phyloP scores from a whole-genome alignment of 2,888 invertebrate species.

The Lasius platythorax region DNA sequence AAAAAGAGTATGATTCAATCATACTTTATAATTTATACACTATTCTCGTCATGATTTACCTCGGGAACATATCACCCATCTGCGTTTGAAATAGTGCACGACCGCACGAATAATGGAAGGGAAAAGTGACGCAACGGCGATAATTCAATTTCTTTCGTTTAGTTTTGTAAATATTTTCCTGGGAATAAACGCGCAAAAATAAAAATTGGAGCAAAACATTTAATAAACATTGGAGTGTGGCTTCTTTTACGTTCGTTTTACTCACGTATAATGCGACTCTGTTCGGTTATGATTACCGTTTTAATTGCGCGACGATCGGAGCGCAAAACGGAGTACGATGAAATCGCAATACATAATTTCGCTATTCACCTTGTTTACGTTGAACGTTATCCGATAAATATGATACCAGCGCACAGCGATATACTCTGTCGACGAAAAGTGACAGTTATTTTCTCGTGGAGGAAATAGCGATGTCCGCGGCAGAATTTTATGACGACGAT shows the following conservation, averaged over 20 bases:
- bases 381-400: slow-evolving; percentile 24
- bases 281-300: slow-evolving; percentile 19
- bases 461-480: slow-evolving; percentile 60
- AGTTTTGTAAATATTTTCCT: slow-evolving; percentile 35
- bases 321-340: slow-evolving; percentile 10
- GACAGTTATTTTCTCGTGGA: slow-evolving; percentile 27
- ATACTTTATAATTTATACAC: slow-evolving; percentile 34
- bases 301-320: slow-evolving; percentile 34
- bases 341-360: slow-evolving; percentile 38
- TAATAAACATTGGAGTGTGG: neutral
- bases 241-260: slow-evolving; percentile 9
- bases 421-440: slow-evolving; percentile 27
- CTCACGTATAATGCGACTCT: slow-evolving; percentile 1
- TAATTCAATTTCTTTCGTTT: slow-evolving; percentile 42
- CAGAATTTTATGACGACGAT: slow-evolving; percentile 62
- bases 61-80: slow-evolving; percentile 35
- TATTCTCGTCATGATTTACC: slow-evolving; percentile 29
- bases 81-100: neutral
- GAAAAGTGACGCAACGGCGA: slow-evolving; percentile 5
- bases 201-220: slow-evolving; percentile 18
- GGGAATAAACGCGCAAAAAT: neutral
- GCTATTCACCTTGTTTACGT: slow-evolving; percentile 34
- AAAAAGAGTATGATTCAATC: neutral
- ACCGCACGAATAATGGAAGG: neutral
- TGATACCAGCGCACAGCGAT: neutral